Base-by-base conservation (phyloP, 2,113 vertebrate genomes). In the Holacanthus passer region DNA sequence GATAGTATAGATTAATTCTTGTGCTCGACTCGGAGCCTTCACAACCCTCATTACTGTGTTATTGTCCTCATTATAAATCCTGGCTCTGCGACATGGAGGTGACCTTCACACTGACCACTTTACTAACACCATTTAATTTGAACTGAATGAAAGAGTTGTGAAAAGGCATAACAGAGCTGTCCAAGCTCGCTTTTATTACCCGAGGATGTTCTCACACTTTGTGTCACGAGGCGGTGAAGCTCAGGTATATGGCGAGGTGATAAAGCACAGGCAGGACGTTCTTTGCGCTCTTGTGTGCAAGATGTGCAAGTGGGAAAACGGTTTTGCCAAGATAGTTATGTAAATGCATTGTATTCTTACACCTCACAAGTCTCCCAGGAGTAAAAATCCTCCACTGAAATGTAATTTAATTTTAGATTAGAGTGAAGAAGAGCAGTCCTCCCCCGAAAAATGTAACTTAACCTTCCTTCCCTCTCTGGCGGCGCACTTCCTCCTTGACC, bases 51-150 rank as follows among this genome's bases (percentile, higher is more conserved):
- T 89, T 83, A 87, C 66, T 2, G 32, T 55, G 29, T 85, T 84
- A 84, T 67, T 91, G 86, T 81, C 73, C 70, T 86, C 79, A 84
- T 89, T 83, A 87, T 83, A 80, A 85, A 89, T 75, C 71, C 31
- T 64, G 73, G 48, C 73, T 59, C 39, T 7, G 50, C 52, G 53
- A 59, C 62, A 64, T 72, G 32, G 56, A 71, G 78, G 70, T 82
- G 81, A 91, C 86, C 84, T 88, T 80, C 73, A 72, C 43, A 24
- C 29, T 79, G 85, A 79, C 81, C 81, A 75, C 53, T 76, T 71
- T 56, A 64, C 74, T 32, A 65, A 50, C 74, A 35, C 59, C 22
- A 4, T 75, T 83, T 71, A 31, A 75, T 86, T 65, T 77, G 20
- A 71, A 59, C 58, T 6, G 19, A 71, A 69, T 13, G 24, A 64